Base-by-base conservation (phyloP, 2,113 vertebrate genomes). In the Crotophaga sulcirostris region DNA sequence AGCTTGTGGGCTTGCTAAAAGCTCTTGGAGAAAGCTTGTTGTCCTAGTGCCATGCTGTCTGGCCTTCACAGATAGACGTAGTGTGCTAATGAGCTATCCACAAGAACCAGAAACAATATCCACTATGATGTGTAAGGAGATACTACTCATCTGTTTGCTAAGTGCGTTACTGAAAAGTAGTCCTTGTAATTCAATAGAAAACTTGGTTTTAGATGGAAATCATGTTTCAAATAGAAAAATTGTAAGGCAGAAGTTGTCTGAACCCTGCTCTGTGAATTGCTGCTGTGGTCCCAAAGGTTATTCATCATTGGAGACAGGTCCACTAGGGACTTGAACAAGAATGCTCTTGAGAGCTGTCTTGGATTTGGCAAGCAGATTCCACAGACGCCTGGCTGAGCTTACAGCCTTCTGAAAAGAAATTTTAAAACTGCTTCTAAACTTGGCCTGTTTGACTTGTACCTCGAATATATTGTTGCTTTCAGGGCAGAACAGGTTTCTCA, bases 331-430 rank as follows among this genome's bases (percentile, higher is more conserved):
- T 86, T 45, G 17, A 88, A 58, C n/a, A 55, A 33, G 51, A 70
- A 55, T 59, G 42, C 49, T 47, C 34, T 44, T 17, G 56, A 79
- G 25, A 31, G 28, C 40, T 85, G 49, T 66, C 90, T 88, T 87
- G 78, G 49, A 58, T 85, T 91, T 69, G 45, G 31, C 45, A 82
- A 91, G 55, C 16, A 60, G 58, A 83, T 88, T 82, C 54, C 17
- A 24, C 64, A 68, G 78, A 84, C 79, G 31, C 44, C 63, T 60
- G 20, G 38, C 25, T 87, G 49, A 73, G 28, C 36, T 69, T 79
- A 75, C 93, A 67, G 79, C 62, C 54, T 82, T 85, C 91, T 87
- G n/a, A 80, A 91, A 83, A 87, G 66, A 82, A 85, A 68, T 66
- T 49, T 79, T 47, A 56, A 82, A 83, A 66, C 25, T 72, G 28